phyloP scores from a whole-genome alignment of 1,140 invertebrate species.

The Oreohelix idahoensis region DNA sequence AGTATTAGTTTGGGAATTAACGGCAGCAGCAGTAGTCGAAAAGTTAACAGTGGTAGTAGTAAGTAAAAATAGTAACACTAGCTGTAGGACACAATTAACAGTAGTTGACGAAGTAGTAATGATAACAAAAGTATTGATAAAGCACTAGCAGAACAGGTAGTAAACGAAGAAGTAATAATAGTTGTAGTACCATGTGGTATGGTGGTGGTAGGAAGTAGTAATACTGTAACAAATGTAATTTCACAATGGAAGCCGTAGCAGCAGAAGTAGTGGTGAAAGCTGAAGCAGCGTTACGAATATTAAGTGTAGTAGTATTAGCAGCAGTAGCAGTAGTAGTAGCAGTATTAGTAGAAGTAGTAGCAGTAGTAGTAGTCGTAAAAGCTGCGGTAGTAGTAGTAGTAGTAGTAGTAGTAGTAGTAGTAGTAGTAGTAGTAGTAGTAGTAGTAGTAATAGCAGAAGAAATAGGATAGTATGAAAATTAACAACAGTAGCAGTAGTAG shows the following conservation, averaged over 20 bases:
- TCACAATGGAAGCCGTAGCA: not conserved
- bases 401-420: conserved; percentile 2
- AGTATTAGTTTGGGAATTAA: not conserved
- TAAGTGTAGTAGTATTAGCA: too few species aligned
- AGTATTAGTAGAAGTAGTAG: too few species aligned
- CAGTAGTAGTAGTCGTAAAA: too few species aligned
- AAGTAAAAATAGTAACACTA: not conserved
- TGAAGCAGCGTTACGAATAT: not conserved
- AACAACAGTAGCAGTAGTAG: not conserved
- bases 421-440: conserved; percentile 2
- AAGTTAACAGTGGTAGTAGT: not conserved
- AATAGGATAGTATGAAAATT: not conserved
- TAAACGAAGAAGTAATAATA: not conserved
- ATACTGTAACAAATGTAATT: not conserved
- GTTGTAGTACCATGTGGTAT: not conserved
- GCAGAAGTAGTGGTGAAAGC: not conserved
- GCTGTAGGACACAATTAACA: not conserved
- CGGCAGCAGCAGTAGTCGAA: not conserved
- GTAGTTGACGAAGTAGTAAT: not conserved
- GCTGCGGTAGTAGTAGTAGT: not conserved
- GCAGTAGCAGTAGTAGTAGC: too few species aligned
- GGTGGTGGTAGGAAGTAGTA: not conserved
- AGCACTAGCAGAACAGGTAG: not conserved
- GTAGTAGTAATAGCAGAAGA: not conserved
- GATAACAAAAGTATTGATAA: not conserved